These are phyloP conservation scores for Pomacea maculata DNA, from an alignment of 1,140 invertebrate genomes.

Conservation along the genomic window DNA sequence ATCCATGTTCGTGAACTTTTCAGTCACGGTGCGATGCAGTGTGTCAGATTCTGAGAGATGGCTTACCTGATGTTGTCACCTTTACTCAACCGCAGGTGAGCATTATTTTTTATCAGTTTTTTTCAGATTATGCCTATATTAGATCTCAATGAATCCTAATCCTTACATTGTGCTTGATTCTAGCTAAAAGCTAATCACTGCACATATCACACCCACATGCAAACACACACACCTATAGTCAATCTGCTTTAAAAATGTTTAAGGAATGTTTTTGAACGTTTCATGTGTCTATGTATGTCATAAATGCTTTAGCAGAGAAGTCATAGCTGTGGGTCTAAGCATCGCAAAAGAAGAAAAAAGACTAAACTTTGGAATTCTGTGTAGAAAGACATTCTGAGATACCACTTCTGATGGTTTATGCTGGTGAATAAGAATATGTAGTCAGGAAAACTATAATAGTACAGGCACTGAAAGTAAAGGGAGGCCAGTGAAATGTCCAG, in stretches of 20 bases:
- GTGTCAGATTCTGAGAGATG: constrained; percentile 4
- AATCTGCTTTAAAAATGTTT: neutral
- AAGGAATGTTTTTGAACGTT: too few relatives aligned
- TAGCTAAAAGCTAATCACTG: neutral
- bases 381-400: too few relatives aligned
- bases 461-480: too few relatives aligned
- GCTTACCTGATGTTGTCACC: neutral
- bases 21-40: constrained; percentile 18
- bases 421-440: too few relatives aligned
- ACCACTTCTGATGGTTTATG: too few relatives aligned
- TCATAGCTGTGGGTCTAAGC: neutral
- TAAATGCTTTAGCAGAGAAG: neutral
- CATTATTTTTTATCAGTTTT: neutral
- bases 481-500: too few relatives aligned
- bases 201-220: neutral
- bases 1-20: neutral
- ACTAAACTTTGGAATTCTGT: too few relatives aligned
- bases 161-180: neutral
- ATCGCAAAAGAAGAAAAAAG: neutral
- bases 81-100: constrained; percentile 17
- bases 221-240: neutral
- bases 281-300: too few relatives aligned
- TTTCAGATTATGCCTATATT: neutral
- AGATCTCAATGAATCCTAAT: neutral
- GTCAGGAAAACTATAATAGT: too few relatives aligned